phyloP scores from a whole-genome alignment of 2,888 invertebrate genomes.

The Cataglyphis cursor region DNA sequence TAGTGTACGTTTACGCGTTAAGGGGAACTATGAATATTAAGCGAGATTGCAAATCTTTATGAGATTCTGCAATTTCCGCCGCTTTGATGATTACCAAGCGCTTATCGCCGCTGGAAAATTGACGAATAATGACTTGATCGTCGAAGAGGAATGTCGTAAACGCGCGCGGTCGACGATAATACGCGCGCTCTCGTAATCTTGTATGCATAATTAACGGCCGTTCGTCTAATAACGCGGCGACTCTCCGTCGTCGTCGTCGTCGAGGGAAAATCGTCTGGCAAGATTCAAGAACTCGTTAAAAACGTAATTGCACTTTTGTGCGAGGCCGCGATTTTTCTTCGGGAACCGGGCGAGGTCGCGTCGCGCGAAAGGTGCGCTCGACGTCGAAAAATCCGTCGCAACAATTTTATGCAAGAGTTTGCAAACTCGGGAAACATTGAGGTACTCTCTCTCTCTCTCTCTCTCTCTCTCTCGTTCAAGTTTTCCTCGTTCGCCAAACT shows the following conservation, averaged over 20 bases:
- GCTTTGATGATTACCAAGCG: slow-evolving; percentile 41
- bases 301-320: slow-evolving; percentile 2
- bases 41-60: slow-evolving; percentile 51
- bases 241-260: neutral
- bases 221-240: slow-evolving; percentile 6
- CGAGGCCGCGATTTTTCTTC: slow-evolving; percentile 22
- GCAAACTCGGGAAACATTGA: slow-evolving; percentile 27
- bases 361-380: neutral
- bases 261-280: slow-evolving; percentile 1
- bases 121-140: slow-evolving; percentile 51
- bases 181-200: slow-evolving; percentile 20
- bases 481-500: slow-evolving; percentile 36
- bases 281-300: slow-evolving; percentile 32
- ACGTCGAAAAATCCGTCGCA: slow-evolving; percentile 42
- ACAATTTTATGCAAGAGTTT: slow-evolving; percentile 45
- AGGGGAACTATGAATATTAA: slow-evolving; percentile 52
- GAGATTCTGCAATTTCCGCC: slow-evolving; percentile 53
- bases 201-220: slow-evolving; percentile 40
- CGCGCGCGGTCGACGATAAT: slow-evolving; percentile 6
- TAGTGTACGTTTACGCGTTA: neutral
- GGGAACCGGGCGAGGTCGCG: neutral
- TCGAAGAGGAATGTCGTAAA: slow-evolving; percentile 27
- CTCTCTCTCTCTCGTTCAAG: neutral
- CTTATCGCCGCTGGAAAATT: slow-evolving; percentile 36
- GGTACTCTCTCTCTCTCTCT: too few relatives aligned